Evolutionary conservation across 2,888 invertebrate genomes (phyloP).

Genomic region (Lochmaea crataegi): DNA sequence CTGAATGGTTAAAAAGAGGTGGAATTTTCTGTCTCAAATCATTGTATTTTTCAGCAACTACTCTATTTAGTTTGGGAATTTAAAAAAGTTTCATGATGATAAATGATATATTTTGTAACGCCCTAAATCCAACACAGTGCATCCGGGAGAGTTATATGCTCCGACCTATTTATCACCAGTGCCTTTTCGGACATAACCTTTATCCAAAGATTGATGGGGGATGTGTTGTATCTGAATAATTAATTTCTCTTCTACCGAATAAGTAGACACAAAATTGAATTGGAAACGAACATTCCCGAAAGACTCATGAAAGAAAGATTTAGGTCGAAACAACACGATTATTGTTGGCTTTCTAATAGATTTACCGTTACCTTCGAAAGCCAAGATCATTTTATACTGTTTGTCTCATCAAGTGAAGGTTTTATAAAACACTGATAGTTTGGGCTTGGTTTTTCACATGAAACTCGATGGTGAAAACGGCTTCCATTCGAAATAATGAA

Average conservation of each 20-base stretch:
- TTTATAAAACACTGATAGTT: too few species aligned
- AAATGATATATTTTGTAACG: conserved; percentile 17
- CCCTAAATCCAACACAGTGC: conserved; percentile 20
- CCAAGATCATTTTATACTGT: not conserved
- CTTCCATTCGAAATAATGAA: too few species aligned
- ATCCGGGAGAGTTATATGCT: conserved; percentile 23
- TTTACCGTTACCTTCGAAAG: not conserved
- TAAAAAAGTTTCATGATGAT: conserved; percentile 17
- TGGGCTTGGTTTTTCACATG: too few species aligned
- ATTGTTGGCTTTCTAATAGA: conserved; percentile 14
- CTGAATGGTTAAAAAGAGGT: too few species aligned
- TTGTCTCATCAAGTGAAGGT: not conserved
- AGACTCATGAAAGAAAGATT: conserved; percentile 31
- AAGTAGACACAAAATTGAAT: conserved; percentile 36
- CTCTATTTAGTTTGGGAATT: conserved; percentile 10
- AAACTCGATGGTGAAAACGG: too few species aligned
- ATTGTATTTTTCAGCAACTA: not conserved
- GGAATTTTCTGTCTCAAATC: not conserved
- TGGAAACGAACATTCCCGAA: conserved; percentile 32
- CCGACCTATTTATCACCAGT: conserved; percentile 37
- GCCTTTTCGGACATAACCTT: conserved; percentile 35
- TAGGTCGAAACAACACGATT: conserved; percentile 28
- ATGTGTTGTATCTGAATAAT: conserved; percentile 39
- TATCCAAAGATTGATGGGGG: conserved; percentile 39
- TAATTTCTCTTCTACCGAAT: conserved; percentile 33